Conservation (phyloP, 2,888 invertebrate genomes). For the Morpho achilles region DNA sequence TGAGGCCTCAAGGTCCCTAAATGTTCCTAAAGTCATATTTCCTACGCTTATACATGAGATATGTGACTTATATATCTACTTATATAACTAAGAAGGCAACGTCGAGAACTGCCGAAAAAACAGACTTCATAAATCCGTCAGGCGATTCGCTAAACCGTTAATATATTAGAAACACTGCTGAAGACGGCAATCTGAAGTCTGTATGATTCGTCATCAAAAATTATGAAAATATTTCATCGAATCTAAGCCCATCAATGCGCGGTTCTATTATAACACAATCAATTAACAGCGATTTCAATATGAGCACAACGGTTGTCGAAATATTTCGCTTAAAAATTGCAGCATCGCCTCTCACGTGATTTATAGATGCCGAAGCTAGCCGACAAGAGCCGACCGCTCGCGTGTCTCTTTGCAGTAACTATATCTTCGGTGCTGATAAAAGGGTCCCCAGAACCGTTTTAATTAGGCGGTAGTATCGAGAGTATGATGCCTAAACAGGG, state of each 20-base stretch:
- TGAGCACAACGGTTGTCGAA: slow-evolving; percentile 30
- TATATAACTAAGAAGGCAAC: too few species aligned
- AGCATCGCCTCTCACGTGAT: slow-evolving; percentile 31
- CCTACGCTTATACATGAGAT: too few species aligned
- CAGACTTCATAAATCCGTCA: too few species aligned
- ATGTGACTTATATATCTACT: too few species aligned
- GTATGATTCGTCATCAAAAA: neutral
- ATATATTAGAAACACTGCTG: too few species aligned
- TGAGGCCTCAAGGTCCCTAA: too few species aligned
- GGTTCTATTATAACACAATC: slow-evolving; percentile 23
- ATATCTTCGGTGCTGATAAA: slow-evolving; percentile 68
- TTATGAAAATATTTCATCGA: slow-evolving; percentile 4
- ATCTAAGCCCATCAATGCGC: slow-evolving; percentile 6
- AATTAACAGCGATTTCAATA: slow-evolving; percentile 27
- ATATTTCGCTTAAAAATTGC: slow-evolving; percentile 32
- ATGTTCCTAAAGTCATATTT: too few species aligned
- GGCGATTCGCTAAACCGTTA: too few species aligned
- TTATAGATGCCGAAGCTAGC: slow-evolving; percentile 31
- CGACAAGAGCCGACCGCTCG: slow-evolving; percentile 54
- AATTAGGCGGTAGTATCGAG: slow-evolving; percentile 69
- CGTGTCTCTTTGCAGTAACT: slow-evolving; percentile 67
- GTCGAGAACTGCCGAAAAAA: too few species aligned
- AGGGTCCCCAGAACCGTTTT: slow-evolving; percentile 72
- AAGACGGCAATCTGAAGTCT: neutral
- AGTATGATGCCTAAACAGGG: slow-evolving; percentile 46